Evolutionary conservation across 2,888 invertebrate species (phyloP), one percentile per base, ranked within the genome.

Genomic region (Ommatoiulus sabulosus): DNA sequence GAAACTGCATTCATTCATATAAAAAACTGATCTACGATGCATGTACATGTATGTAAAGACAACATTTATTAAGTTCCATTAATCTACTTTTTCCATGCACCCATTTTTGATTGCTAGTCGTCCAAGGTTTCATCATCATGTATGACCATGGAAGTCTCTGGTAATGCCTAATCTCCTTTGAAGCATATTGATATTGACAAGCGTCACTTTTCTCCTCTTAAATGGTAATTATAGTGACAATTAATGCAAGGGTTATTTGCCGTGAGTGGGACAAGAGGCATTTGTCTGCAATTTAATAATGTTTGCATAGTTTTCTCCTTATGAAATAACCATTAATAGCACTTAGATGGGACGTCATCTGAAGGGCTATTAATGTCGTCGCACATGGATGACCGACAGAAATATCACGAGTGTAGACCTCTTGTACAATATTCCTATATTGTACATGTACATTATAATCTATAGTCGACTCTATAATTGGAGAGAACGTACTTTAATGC

Each of bases 261-360:
- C 0, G 15, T 35, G 80, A 80, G 12, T 24, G 35, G 35, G 24
- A 24, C 24, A 72, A 80, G 35, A 80, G 35, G 35, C 35, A 17
- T 12, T n/a, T 57, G n/a, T 0, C 57, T 12, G 17, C 57, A 80
- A 12, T 80, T 80, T 80, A 80, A 80, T 43, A 80, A 43, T 80
- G 80, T 35, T 80, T 80, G 8, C 80, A 80, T 80, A 80, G 80
- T 80, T 80, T 80, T 12, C 80, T 80, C 80, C 80, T 80, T 80
- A 24, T 80, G 80, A 80, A 80, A 80, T 80, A 15, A 6, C 72
- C 72, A 72, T 72, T 12, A 72, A 24, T 24, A 80, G 35, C 80
- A 80, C 80, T 80, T 80, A 80, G 35, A 80, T 35, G 24, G 4
- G 80, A 80, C 80, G 35, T 80, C 35, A 15, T 35, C 80, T 80